phyloP scores from a whole-genome alignment of 2,888 invertebrate species.

The Andrena flavipes region DNA sequence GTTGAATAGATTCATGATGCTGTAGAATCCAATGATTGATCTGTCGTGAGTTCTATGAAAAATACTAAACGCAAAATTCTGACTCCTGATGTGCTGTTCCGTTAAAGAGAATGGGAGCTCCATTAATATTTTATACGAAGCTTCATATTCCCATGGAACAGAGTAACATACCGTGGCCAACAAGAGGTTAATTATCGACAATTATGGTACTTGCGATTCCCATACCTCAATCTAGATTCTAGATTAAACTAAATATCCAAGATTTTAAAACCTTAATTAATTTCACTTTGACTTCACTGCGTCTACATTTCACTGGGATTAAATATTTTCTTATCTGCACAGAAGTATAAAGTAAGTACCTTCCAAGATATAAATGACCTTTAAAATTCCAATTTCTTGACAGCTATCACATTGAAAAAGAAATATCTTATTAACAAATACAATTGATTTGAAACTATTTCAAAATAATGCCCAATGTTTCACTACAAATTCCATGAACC shows the following conservation, averaged over 20 bases:
- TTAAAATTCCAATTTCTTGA: no score
- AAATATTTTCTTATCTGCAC: no score
- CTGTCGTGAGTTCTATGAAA: not conserved
- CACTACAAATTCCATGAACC: no score
- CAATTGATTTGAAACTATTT: no score
- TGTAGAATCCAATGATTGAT: not conserved
- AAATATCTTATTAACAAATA: no score
- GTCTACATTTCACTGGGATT: no score
- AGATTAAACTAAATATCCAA: not conserved
- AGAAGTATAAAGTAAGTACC: no score
- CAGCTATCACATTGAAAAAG: no score
- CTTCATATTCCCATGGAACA: not conserved
- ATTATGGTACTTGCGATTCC: not conserved
- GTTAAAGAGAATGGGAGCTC: not conserved
- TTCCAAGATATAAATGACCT: no score
- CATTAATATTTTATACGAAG: constrained; percentile 7
- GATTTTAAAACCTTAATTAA: not conserved
- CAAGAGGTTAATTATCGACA: not conserved
- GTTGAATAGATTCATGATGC: no score
- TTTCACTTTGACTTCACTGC: not conserved
- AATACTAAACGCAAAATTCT: not conserved
- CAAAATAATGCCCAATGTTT: no score
- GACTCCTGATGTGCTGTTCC: not conserved
- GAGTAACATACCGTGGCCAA: not conserved
- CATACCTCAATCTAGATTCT: not conserved